Base-by-base conservation (phyloP, 2,797 vertebrate genomes). In the Chaetophractus vellerosus region DNA sequence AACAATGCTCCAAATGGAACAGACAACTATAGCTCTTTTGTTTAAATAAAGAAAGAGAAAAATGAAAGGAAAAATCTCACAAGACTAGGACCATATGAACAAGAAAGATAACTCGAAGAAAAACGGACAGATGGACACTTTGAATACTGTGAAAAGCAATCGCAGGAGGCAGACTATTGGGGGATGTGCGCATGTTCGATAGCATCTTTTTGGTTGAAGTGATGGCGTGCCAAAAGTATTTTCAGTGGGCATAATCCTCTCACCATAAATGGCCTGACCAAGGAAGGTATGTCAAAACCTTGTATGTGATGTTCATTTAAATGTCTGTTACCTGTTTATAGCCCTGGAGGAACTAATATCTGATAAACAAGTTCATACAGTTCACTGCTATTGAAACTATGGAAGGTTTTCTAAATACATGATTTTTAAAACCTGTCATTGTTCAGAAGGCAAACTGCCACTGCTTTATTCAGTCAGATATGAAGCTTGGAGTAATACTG, bases 141-240 rank as follows among this genome's bases (percentile, higher is more conserved):
- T 41, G 98, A 97, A 98, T 63, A 72, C 97, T 33, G 97, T 91
- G 98, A 92, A 97, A 95, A 97, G 98, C 97, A 97, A 93, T 88
- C 96, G 96, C 97, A 96, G 97, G 95, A 82, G 98, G 98, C 98
- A 98, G 96, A 95, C 97, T 97, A 96, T 1, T 96, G 98, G 98
- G 97, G 98, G 98, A 98, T 98, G 97, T 98, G 98, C 97, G 97
- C 98, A 98, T 98, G 98, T 97, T 97, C 96, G 12, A 97, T 78
- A 97, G 97, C 98, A 98, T 97, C 98, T 97, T 94, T 98, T 96
- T 64, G 96, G 97, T 98, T 98, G 98, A 98, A 98, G 98, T 93
- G 98, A 99, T 99, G 99, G 99, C 98, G 98, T 98, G 98, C 96
- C 98, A 97, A 98, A 98, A 98, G 98, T 98, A 97, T 97, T 98